phyloP scores from a whole-genome alignment of 2,888 invertebrate species.

The Cantharis rustica region DNA sequence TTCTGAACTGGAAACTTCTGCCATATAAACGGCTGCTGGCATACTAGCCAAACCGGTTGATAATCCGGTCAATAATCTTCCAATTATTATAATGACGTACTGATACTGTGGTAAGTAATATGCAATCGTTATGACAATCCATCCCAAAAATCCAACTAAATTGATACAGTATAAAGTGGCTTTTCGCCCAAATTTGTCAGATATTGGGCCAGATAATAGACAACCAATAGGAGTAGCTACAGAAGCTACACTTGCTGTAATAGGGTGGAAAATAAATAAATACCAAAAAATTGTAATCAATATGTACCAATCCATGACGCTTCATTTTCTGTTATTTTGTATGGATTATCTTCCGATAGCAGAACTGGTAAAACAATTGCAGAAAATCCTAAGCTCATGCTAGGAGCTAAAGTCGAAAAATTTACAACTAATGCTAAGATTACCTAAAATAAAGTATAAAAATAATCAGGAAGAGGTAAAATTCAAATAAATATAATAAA shows the following conservation, averaged over 20 bases:
- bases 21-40: slow-evolving; percentile 62
- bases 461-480: not conserved
- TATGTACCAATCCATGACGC: slow-evolving; percentile 63
- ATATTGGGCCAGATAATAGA: slow-evolving; percentile 57
- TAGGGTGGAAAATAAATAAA: not conserved
- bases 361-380: slow-evolving; percentile 60
- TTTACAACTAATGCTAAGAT: slow-evolving; percentile 58
- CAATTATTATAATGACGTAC: slow-evolving; percentile 55
- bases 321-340: slow-evolving; percentile 51
- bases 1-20: slow-evolving; percentile 58
- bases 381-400: slow-evolving; percentile 64
- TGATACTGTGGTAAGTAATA: slow-evolving; percentile 42
- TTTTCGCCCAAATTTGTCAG: slow-evolving; percentile 60
- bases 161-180: slow-evolving; percentile 57
- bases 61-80: slow-evolving; percentile 57
- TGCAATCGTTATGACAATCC: slow-evolving; percentile 58
- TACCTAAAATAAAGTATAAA: slow-evolving; percentile 49
- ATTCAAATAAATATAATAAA: too few relatives aligned
- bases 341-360: slow-evolving; percentile 47
- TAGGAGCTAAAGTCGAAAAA: slow-evolving; percentile 59
- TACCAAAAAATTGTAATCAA: not conserved
- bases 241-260: slow-evolving; percentile 61
- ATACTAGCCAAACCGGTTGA: slow-evolving; percentile 61
- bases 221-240: slow-evolving; percentile 63
- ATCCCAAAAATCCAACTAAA: slow-evolving; percentile 58